Conservation (phyloP, 92 coral and sea anemone genomes). For the Palythoa caribaeorum region DNA sequence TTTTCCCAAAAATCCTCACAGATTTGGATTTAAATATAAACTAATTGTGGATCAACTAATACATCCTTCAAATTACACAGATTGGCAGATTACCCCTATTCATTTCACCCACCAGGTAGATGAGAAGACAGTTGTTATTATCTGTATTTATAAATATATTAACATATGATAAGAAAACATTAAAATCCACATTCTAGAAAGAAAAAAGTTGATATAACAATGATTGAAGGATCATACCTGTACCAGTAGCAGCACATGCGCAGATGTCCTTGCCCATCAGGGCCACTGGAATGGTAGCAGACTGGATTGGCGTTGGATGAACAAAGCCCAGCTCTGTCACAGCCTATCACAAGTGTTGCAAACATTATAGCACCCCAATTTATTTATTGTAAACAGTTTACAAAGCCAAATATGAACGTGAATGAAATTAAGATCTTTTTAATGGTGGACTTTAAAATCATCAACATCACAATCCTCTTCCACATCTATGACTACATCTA, state of each 20-base stretch:
- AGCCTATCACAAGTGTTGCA: constrained; percentile 65
- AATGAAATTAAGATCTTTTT: too few species aligned
- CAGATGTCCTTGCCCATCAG: constrained; percentile 98
- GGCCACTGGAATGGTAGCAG: constrained; percentile 96
- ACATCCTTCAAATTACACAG: too few species aligned
- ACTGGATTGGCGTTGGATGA: constrained; percentile 97
- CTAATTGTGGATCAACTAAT: too few species aligned
- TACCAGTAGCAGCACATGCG: constrained; percentile 99
- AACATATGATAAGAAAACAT: background rate
- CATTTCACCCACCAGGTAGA: too few species aligned
- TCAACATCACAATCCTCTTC: too few species aligned
- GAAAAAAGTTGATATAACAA: background rate
- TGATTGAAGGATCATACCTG: constrained; percentile 68
- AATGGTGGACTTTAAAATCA: too few species aligned
- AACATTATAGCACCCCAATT: background rate
- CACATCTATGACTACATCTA: too few species aligned
- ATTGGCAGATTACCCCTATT: too few species aligned
- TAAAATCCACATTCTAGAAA: background rate
- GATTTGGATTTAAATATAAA: too few species aligned
- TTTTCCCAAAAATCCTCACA: too few species aligned
- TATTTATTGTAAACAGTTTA: background rate
- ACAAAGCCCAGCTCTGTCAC: constrained; percentile 88
- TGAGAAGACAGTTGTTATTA: too few species aligned
- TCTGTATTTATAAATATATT: too few species aligned
- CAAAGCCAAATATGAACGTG: background rate